Conservation (phyloP, 2,113 vertebrate species). For the Muntiacus muntjak region DNA sequence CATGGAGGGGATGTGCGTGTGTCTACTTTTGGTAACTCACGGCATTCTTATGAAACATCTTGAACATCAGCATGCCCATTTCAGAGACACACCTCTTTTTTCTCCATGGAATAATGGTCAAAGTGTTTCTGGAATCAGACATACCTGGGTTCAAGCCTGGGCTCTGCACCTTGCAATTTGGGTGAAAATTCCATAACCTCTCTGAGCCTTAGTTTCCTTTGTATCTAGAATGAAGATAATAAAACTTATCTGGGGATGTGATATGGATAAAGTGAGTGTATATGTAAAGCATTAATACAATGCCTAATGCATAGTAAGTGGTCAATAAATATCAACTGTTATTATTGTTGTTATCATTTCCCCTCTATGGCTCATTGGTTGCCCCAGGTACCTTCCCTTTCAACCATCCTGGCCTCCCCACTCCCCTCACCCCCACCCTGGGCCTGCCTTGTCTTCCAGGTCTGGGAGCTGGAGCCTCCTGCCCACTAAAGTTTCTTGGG, state of each 20-base stretch:
- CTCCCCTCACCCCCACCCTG: no score
- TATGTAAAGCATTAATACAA: neutral
- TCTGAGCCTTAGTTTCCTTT: neutral
- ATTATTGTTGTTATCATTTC: neutral
- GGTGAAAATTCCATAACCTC: neutral
- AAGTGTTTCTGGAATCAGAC: neutral
- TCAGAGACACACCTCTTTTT: neutral
- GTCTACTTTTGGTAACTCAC: neutral
- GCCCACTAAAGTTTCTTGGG: neutral
- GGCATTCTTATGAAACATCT: neutral
- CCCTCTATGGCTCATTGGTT: neutral
- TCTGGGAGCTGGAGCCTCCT: neutral
- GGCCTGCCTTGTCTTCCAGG: neutral
- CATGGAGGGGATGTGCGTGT: neutral
- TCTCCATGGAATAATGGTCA: neutral
- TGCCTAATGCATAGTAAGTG: neutral
- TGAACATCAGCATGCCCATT: neutral
- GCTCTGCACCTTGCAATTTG: neutral
- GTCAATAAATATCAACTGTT: neutral
- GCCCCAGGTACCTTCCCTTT: neutral
- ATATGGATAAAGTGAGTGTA: neutral
- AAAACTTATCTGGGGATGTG: neutral
- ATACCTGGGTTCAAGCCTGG: neutral
- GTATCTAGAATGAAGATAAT: neutral
- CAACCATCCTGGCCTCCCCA: neutral